Conservation (phyloP, 2,113 vertebrate genomes). For the Nestor notabilis region DNA sequence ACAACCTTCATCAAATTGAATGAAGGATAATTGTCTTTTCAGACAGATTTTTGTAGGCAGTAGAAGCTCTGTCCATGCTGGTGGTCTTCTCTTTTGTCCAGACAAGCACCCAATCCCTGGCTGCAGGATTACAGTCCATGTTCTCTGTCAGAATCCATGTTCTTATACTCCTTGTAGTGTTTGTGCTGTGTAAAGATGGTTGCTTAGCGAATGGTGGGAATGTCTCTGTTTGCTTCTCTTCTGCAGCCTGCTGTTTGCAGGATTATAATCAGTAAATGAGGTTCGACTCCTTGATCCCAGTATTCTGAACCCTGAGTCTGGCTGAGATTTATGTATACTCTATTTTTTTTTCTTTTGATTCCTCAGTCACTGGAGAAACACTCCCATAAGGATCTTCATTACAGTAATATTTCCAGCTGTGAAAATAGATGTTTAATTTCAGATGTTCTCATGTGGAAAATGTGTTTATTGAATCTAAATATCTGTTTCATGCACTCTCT, state of each 20-base stretch:
- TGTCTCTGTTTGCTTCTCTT: neutral
- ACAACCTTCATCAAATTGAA: neutral
- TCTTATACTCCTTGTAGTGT: neutral
- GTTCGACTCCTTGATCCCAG: neutral
- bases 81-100: neutral
- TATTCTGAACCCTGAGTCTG: neutral
- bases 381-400: neutral
- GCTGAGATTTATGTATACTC: neutral
- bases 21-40: neutral
- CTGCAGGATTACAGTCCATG: neutral
- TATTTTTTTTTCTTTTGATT: neutral
- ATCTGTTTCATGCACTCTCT: neutral
- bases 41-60: neutral
- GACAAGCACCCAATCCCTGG: neutral
- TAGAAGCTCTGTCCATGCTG: neutral
- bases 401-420: neutral
- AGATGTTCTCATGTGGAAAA: neutral
- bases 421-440: neutral
- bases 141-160: neutral
- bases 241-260: neutral
- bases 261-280: neutral
- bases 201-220: neutral
- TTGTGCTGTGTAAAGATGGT: neutral
- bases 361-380: neutral
- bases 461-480: neutral